These are phyloP conservation scores for Epinotia ramella DNA, from an alignment of 2,888 invertebrate genomes.

Conservation along the genomic window DNA sequence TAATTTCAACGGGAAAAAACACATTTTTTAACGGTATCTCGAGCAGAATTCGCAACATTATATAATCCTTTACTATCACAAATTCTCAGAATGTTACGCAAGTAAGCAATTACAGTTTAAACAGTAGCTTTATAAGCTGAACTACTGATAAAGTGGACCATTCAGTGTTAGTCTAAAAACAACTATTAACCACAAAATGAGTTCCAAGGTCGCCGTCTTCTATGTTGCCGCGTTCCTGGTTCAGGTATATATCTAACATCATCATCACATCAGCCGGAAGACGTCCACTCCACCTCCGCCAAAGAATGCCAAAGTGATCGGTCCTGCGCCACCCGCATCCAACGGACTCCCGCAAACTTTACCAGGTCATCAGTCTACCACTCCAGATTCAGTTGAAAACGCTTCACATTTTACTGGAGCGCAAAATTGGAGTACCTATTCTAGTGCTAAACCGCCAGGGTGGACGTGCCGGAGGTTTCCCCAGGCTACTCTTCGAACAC, in stretches of 20 bases:
- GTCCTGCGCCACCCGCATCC: too few relatives aligned
- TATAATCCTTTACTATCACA: not conserved
- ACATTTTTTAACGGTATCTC: not conserved
- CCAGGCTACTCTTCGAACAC: too few relatives aligned
- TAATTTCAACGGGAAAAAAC: not conserved
- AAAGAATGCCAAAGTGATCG: too few relatives aligned
- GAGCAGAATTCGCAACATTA: not conserved
- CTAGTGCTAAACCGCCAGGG: too few relatives aligned
- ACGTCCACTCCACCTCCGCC: too few relatives aligned
- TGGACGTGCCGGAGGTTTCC: too few relatives aligned
- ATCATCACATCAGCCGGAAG: too few relatives aligned
- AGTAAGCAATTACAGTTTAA: not conserved
- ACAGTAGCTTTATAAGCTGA: conserved; percentile 1
- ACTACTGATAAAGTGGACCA: not conserved
- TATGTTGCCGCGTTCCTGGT: conserved; percentile 45
- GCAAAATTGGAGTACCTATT: too few relatives aligned
- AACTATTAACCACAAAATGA: conserved; percentile 7
- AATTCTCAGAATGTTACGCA: not conserved
- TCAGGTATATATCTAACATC: conserved; percentile 9
- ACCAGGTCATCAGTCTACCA: too few relatives aligned
- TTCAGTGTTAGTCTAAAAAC: not conserved
- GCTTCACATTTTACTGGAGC: too few relatives aligned
- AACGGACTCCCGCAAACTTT: too few relatives aligned
- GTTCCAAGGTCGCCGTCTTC: not conserved
- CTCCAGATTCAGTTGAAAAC: too few relatives aligned